Evolutionary conservation across 2,113 vertebrate species (phyloP), one percentile per base, ranked within the genome.

Genomic region (Callipepla squamata): DNA sequence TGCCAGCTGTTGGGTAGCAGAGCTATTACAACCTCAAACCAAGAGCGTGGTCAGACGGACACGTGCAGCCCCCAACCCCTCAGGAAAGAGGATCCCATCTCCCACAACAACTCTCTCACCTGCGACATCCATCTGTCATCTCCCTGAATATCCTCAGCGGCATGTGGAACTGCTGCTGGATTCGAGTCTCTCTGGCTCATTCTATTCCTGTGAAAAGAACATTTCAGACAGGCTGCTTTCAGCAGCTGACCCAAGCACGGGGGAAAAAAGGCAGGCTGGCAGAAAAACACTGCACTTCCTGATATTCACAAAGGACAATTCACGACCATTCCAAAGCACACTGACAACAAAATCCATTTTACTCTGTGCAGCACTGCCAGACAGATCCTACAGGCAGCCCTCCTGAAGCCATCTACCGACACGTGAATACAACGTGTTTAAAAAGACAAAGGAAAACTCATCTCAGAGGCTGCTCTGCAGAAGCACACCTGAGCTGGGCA

Each of bases 51-150:
- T 28, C 68, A 47, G n/a, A 4, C 3, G 13, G 50, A 13, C 44
- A 19, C 9, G 2, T 2, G 18, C 65, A 28, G 23, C 51, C 47
- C 22, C 26, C 30, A 4, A 4, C 2, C 42, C 17, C 13, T 12
- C 13, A 13, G 10, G 9, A 10, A 10, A 28, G 13, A 42, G 17
- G 13, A 14, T 2, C 3, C 13, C 2, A 9, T 28, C 53, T 4
- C 51, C 26, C 51, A 53, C 5, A 9, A 53, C 26, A 30, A 26
- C 51, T 53, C 51, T 53, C 51, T 53, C 51, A 99, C 99, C 99
- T 99, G 99, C 34, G 99, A 99, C 97, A 99, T 98, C 99, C 99
- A 99, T 62, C 99, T 98, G 87, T 97, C 98, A 38, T 99, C 99
- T 9, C 99, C 99, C 87, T 99, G 99, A 8, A 98, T 73, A 81